Conservation (phyloP, 2,113 vertebrate species). For the Xyrauchen texanus region DNA sequence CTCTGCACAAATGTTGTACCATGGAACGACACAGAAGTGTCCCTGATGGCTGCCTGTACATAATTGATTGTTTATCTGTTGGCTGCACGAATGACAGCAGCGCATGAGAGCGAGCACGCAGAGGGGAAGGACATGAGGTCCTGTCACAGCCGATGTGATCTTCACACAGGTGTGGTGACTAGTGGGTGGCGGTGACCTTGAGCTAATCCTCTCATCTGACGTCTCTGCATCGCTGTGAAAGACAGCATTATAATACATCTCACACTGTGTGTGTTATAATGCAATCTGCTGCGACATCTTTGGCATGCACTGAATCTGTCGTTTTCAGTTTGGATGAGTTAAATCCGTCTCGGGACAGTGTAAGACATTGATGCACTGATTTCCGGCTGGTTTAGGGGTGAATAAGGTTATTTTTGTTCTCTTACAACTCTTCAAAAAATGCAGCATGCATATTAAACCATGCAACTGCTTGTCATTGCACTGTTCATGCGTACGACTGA, state of each 20-base stretch:
- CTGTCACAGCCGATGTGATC: neutral
- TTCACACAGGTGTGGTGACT: neutral
- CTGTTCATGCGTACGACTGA: too few relatives aligned
- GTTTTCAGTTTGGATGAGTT: slow-evolving; percentile 1
- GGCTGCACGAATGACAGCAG: slow-evolving; percentile 64
- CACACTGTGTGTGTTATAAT: slow-evolving; percentile 16
- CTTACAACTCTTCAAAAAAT: too few relatives aligned
- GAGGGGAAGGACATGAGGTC: too few relatives aligned
- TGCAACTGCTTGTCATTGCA: too few relatives aligned
- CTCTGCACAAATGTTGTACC: slow-evolving; percentile 24
- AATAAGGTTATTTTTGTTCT: neutral
- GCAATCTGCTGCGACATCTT: neutral
- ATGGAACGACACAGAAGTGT: slow-evolving; percentile 1
- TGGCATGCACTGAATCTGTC: slow-evolving; percentile 14
- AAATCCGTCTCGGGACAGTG: neutral
- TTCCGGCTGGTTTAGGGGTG: neutral
- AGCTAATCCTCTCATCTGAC: slow-evolving; percentile 29
- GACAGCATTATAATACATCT: neutral
- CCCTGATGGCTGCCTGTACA: slow-evolving; percentile 69
- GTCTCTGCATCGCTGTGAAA: neutral
- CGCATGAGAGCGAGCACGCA: neutral
- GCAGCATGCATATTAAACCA: too few relatives aligned
- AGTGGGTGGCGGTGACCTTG: neutral
- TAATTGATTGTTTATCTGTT: slow-evolving; percentile 78
- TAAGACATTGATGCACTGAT: neutral